Evolutionary conservation across 1,140 invertebrate species (phyloP), one percentile per base, ranked within the genome.

Genomic region (Meloidogyne floridensis): DNA sequence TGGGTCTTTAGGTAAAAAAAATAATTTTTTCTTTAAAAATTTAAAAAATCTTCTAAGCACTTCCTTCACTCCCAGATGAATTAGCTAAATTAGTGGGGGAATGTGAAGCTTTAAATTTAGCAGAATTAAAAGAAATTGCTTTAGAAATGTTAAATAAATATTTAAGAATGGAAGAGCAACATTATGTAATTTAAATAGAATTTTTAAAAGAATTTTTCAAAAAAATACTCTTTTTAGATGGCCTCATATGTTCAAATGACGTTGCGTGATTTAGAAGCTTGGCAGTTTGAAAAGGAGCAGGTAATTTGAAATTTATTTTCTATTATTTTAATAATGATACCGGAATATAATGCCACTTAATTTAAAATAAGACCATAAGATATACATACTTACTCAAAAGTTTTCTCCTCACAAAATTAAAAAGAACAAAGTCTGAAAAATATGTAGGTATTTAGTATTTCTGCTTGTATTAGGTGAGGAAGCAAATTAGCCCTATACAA

Each of bases 21-120:
- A 15, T 15, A 79, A 32, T 10, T 20, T 15, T 5, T 79, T n/a
- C 5, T 51, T 51, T 15, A 32, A 9, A n/a, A n/a, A 32, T 18
- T 15, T 5, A 13, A 7, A 56, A 15, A 53, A 11, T n/a, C 71
- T 43, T n/a, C 7, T n/a, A 65, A 79, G 87, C 88, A 15, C 83
- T 89, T 7, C 88, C 88, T n/a, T 86, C 86, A 54, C 87, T 90
- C 43, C 88, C 88, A 8, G 88, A 89, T 77, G 88, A 90, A 73
- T 81, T 89, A 15, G 89, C 88, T 13, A 89, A 89, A 80, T 80
- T 89, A 42, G 85, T 89, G 32, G 88, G 86, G n/a, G 88, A 89
- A 82, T 90, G 88, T 73, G 88, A 89, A 77, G 88, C 88, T 32
- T 77, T 89, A 13, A 89, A 89, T 82, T 76, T 89, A 6, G 83